Conservation (phyloP, 35 echinoderm and acorn worm genomes). For the Apostichopus japonicus region DNA sequence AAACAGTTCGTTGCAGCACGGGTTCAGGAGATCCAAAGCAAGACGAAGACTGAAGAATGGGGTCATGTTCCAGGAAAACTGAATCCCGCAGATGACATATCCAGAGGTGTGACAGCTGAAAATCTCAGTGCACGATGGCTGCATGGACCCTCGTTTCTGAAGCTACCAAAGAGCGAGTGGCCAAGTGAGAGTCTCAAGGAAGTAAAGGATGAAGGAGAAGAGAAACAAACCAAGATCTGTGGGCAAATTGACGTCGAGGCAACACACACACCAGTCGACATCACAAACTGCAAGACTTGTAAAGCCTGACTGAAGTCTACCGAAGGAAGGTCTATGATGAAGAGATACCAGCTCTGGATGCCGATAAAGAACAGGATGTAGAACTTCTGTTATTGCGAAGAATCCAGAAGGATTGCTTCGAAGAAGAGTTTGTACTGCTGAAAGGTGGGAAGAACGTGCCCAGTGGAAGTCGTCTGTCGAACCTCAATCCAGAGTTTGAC, state of each 20-base stretch:
- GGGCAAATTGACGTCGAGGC: conserved; percentile 1
- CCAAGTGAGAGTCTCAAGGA: conserved; percentile 46
- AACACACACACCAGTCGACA: background rate
- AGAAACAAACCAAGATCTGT: conserved; percentile 22
- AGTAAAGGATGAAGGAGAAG: background rate
- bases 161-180: conserved; percentile 14
- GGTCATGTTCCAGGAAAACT: background rate
- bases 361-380: conserved; percentile 3
- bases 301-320: background rate
- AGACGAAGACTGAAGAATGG: background rate
- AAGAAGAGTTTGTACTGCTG: background rate
- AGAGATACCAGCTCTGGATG: conserved; percentile 9
- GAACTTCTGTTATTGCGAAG: background rate
- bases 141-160: conserved; percentile 37
- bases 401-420: conserved; percentile 22
- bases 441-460: conserved; percentile 31
- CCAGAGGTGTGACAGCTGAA: conserved; percentile 40
- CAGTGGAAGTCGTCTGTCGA: background rate
- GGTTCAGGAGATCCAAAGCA: conserved; percentile 43
- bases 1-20: conserved; percentile 55
- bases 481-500: conserved; percentile 40
- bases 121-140: background rate
- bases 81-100: conserved; percentile 37
- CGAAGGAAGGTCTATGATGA: conserved; percentile 22
- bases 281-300: conserved; percentile 22